Percentiles rank a stretch among this genome's conserved stretches.
phyloP scores from a whole-genome alignment of 2,888 invertebrate species.

The Eupithecia pulchellata region DNA sequence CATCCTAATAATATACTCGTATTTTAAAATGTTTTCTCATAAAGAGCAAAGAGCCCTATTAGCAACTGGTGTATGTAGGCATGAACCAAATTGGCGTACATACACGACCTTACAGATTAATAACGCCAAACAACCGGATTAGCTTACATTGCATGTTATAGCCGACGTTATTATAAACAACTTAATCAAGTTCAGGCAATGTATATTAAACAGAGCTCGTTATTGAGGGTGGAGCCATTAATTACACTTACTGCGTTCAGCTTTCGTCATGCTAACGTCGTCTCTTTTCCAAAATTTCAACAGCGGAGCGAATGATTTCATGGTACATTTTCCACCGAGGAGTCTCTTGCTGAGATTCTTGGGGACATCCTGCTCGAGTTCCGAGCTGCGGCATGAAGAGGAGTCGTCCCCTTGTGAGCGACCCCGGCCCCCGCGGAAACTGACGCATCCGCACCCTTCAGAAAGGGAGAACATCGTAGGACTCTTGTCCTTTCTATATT shows the following conservation, averaged over 20 bases:
- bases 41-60: no score
- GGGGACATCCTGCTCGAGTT: conserved; percentile 80
- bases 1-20: no score
- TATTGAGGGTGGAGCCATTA: neutral
- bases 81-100: neutral
- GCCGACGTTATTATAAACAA: neutral
- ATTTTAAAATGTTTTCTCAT: no score
- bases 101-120: neutral
- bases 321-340: conserved; percentile 77
- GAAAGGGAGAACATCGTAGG: conserved; percentile 80
- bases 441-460: conserved; percentile 81
- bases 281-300: conserved; percentile 89
- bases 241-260: conserved; percentile 88
- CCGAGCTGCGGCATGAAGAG: conserved; percentile 80
- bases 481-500: conserved; percentile 76
- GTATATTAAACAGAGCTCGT: neutral
- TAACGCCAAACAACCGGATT: neutral
- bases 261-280: conserved; percentile 91
- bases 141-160: neutral
- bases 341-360: conserved; percentile 70
- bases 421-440: conserved; percentile 72
- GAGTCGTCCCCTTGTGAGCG: conserved; percentile 77
- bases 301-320: conserved; percentile 86
- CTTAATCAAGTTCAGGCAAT: conserved; percentile 4
- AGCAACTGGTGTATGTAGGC: neutral